A percentile compares a stretch with the other conserved stretches of the same genome.
phyloP scores from a whole-genome alignment of 2,113 vertebrate species.

The Cisticola juncidis region DNA sequence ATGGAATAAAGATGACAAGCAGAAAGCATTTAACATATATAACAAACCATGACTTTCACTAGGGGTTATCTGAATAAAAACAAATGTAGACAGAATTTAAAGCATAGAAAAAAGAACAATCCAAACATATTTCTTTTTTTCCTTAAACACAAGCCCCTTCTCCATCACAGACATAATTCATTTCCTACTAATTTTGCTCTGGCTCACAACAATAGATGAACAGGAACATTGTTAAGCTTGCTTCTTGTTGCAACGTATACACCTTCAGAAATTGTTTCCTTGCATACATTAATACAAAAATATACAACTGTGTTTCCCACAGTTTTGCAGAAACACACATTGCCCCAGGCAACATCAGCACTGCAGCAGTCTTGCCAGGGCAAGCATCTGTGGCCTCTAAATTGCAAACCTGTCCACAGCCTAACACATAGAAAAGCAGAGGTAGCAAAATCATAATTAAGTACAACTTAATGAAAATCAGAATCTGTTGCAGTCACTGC shows the following conservation, averaged over 20 bases:
- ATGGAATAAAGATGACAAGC: slow-evolving; percentile 7
- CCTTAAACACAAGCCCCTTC: not conserved
- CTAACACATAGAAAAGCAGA: not conserved
- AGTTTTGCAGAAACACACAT: not conserved
- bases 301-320: not conserved
- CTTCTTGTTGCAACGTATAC: not conserved
- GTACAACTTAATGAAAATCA: not conserved
- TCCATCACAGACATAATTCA: not conserved
- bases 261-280: not conserved
- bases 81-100: slow-evolving; percentile 22
- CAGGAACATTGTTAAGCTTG: not conserved
- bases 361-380: not conserved
- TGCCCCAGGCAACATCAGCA: not conserved
- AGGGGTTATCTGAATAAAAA: slow-evolving; percentile 41
- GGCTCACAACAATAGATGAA: not conserved
- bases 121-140: not conserved
- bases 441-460: not conserved
- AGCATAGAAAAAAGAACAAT: not conserved
- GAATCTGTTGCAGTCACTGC: not conserved
- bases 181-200: not conserved
- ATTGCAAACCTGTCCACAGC: not conserved
- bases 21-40: not conserved
- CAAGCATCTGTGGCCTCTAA: not conserved
- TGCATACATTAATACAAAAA: not conserved
- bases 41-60: not conserved